Base-by-base conservation (phyloP, 2,797 vertebrate species). In the Poeciliopsis turneri region DNA sequence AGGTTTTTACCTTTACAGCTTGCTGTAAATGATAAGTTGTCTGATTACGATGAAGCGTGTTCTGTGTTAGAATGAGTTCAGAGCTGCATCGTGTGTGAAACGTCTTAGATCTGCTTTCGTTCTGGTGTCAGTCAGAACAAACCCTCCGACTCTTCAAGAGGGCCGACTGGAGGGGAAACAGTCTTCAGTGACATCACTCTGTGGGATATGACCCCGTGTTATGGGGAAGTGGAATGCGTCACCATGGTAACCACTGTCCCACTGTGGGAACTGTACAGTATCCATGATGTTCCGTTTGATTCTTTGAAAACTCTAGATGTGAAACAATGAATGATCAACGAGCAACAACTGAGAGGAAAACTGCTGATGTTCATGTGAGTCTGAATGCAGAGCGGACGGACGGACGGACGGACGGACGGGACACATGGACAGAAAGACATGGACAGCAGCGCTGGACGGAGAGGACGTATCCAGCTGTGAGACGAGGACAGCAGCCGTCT, bases 121-220 rank as follows among this genome's bases (percentile, higher is more conserved):
- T 13, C 23, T 68, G 64, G 20, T 10, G 36, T 25, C 39, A 3
- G 12, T 41, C 39, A 43, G 66, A 69, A n/a, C 5, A 2, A n/a
- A 13, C 39, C 18, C 8, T 68, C 64, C 23, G 77, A 57, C 76
- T 76, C 47, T 13, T 77, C 33, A 69, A 8, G 4, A 75, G 78
- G 77, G 82, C 80, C 86, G 78, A 0, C 45, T 18, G 77, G 39
- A 76, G 81, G 84, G 81, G 45, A 78, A 82, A 72, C 66, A 16
- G 83, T 69, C 81, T 71, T 76, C 73, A 15, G 81, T 86, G 85
- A 86, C 82, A 82, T 88, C 76, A 81, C 85, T 71, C 87, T 33
- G 82, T 79, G 82, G 86, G 89, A 88, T 73, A 18, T 74, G 83
- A 89, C 78, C 85, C 81, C 84, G 83, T 85, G 78, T 84, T 86